A percentile compares a stretch with the other conserved stretches of the same genome.
These are phyloP conservation scores for Drosophila sp. DNA, from an alignment of 1,140 invertebrate genomes.

Conservation along the genomic window DNA sequence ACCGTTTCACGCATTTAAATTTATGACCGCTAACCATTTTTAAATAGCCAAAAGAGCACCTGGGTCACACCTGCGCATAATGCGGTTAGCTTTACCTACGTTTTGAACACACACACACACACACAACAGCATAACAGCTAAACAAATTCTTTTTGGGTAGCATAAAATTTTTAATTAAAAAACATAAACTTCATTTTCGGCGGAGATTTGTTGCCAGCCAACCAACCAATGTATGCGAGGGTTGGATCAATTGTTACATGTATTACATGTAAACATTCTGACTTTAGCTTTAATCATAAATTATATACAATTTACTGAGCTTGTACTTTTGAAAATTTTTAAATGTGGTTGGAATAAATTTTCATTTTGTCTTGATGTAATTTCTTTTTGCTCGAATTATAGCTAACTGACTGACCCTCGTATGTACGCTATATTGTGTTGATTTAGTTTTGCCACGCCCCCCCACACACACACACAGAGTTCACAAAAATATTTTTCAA, in stretches of 20 bases:
- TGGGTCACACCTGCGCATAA: conserved; percentile 78
- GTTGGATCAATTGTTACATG: background rate
- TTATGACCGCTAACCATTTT: conserved; percentile 76
- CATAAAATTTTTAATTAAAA: conserved; percentile 74
- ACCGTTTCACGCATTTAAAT: conserved; percentile 41
- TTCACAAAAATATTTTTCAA: background rate
- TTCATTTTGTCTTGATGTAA: too few species aligned
- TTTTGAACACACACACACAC: conserved; percentile 19
- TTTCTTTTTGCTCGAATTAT: background rate
- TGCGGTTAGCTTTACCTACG: conserved; percentile 53
- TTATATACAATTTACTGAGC: too few species aligned
- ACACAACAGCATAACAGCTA: background rate
- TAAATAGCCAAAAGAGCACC: conserved; percentile 75
- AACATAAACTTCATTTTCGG: conserved; percentile 69
- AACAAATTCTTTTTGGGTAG: conserved; percentile 6
- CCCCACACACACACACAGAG: conserved; percentile 11
- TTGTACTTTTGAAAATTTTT: too few species aligned
- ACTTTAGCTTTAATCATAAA: too few species aligned
- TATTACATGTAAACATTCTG: too few species aligned
- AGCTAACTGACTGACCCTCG: background rate
- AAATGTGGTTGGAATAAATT: too few species aligned
- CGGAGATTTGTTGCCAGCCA: conserved; percentile 22
- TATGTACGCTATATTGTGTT: conserved; percentile 16
- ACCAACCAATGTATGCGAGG: background rate
- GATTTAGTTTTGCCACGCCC: conserved; percentile 47